A percentile compares a stretch with the other conserved stretches of the same genome.
Conservation (phyloP, 2,888 invertebrate species). For the Sesia bembeciformis region DNA sequence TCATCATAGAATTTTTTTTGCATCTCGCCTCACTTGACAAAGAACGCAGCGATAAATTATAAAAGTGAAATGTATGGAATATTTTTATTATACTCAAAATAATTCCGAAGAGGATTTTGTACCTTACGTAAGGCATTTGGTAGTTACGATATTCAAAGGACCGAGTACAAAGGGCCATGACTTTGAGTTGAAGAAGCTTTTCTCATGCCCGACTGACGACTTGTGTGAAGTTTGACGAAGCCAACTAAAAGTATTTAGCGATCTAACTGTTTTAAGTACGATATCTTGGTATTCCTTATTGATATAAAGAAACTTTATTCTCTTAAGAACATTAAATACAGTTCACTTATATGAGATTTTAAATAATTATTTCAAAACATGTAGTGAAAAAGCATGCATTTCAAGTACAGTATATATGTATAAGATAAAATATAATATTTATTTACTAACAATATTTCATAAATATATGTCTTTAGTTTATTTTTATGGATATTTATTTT, state of each 20-base stretch:
- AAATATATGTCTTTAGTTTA: too few relatives aligned
- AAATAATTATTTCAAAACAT: not conserved
- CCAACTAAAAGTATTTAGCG: too few relatives aligned
- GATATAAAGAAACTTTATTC: too few relatives aligned
- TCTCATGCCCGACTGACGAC: too few relatives aligned
- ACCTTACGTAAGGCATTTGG: not conserved
- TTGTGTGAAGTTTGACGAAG: too few relatives aligned
- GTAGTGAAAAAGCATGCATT: not conserved
- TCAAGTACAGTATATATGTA: too few relatives aligned
- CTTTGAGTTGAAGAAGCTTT: not conserved
- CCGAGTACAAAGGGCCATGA: not conserved
- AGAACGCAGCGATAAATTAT: slow-evolving; percentile 49
- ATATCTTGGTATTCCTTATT: too few relatives aligned
- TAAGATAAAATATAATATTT: too few relatives aligned
- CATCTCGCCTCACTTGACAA: slow-evolving; percentile 47
- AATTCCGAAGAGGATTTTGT: not conserved
- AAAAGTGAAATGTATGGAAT: slow-evolving; percentile 35
- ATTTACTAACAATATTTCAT: too few relatives aligned
- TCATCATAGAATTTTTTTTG: slow-evolving; percentile 51
- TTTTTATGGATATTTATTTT: too few relatives aligned
- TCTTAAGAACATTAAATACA: too few relatives aligned
- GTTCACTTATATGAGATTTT: not conserved
- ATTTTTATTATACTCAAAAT: slow-evolving; percentile 27
- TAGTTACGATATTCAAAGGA: not conserved
- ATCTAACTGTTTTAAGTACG: too few relatives aligned